phyloP scores from a whole-genome alignment of 2,797 vertebrate genomes.

The Xerus rutilus region DNA sequence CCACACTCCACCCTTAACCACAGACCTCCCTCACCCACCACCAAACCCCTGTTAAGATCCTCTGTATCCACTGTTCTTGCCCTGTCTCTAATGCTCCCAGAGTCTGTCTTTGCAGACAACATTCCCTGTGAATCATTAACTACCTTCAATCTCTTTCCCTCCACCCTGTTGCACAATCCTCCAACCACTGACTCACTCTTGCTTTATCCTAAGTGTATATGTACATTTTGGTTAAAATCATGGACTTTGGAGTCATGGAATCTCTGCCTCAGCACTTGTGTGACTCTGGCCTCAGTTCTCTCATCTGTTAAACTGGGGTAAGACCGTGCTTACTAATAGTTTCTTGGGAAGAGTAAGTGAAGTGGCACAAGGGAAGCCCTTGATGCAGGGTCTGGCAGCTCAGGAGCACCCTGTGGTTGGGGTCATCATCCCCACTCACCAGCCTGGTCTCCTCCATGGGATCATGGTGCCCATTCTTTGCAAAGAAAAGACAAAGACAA shows the following conservation, averaged over 20 bases:
- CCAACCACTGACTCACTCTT: constrained; percentile 52
- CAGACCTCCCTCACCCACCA: background rate
- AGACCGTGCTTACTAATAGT: background rate
- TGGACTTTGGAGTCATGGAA: constrained; percentile 70
- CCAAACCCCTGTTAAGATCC: background rate
- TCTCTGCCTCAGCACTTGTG: background rate
- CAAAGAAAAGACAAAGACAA: background rate
- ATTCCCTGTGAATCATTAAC: constrained; percentile 75
- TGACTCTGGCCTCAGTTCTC: background rate
- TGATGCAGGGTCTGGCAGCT: background rate
- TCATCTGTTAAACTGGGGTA: background rate
- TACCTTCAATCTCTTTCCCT: constrained; percentile 39
- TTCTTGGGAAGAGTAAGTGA: background rate
- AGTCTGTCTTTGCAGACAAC: background rate
- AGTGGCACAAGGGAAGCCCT: background rate
- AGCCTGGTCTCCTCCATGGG: background rate
- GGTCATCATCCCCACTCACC: background rate
- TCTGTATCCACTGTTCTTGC: background rate
- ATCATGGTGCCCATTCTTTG: background rate
- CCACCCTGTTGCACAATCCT: constrained; percentile 1
- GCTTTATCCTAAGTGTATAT: constrained; percentile 58
- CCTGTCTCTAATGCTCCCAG: background rate
- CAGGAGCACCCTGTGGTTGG: background rate
- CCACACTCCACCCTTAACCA: too few relatives aligned
- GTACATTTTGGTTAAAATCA: constrained; percentile 58